Conservation (phyloP, 2,888 invertebrate genomes). For the Eretmocerus hayati region DNA sequence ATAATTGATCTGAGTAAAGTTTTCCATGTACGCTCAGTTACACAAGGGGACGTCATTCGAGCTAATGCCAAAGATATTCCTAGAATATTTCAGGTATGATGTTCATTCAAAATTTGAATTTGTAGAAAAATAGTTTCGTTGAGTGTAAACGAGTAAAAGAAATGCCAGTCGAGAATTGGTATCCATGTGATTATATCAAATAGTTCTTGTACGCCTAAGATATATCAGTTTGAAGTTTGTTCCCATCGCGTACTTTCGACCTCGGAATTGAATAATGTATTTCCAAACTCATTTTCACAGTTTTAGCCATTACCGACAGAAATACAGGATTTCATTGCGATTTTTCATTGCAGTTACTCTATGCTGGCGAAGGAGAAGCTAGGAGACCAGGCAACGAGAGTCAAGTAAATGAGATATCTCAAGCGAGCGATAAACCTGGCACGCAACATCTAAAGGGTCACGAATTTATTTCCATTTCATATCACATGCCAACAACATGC, state of each 20-base stretch:
- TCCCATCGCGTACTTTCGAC: too few species aligned
- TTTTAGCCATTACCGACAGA: too few species aligned
- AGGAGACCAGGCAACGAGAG: slow-evolving; percentile 61
- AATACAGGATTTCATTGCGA: neutral
- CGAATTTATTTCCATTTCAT: slow-evolving; percentile 92
- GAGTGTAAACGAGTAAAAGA: too few species aligned
- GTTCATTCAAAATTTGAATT: too few species aligned
- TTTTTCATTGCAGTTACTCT: slow-evolving; percentile 64
- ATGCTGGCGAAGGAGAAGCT: slow-evolving; percentile 94
- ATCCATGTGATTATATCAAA: too few species aligned
- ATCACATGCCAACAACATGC: slow-evolving; percentile 97
- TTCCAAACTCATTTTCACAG: too few species aligned
- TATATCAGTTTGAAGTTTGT: too few species aligned
- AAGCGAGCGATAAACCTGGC: slow-evolving; percentile 53
- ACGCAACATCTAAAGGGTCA: slow-evolving; percentile 82
- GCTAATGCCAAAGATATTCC: slow-evolving; percentile 99
- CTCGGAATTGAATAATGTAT: too few species aligned
- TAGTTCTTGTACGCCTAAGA: too few species aligned
- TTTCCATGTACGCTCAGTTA: slow-evolving; percentile 96
- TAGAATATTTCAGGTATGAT: slow-evolving; percentile 78
- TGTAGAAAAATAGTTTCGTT: too few species aligned
- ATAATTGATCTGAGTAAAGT: slow-evolving; percentile 97
- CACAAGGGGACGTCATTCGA: slow-evolving; percentile 97
- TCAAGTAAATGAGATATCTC: slow-evolving; percentile 51
- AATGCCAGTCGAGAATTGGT: too few species aligned